A percentile compares a stretch with the other conserved stretches of the same genome.
Conservation (phyloP, 2,888 invertebrate genomes). For the Amphipyra berbera region DNA sequence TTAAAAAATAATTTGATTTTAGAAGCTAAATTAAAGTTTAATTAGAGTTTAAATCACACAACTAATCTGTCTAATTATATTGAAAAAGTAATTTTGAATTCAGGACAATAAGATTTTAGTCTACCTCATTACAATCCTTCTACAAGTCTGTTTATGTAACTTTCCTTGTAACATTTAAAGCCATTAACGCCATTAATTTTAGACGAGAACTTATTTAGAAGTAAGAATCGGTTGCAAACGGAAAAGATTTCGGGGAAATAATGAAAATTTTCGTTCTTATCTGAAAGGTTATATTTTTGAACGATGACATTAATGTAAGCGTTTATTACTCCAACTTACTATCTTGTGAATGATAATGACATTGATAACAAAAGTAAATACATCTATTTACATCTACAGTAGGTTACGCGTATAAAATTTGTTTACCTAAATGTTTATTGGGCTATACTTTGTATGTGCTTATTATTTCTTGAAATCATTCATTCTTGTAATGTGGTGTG, state of each 20-base stretch:
- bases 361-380: constrained; percentile 56
- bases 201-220: constrained; percentile 37
- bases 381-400: constrained; percentile 22
- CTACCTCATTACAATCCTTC: constrained; percentile 18
- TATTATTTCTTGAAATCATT: constrained; percentile 13
- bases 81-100: constrained; percentile 23
- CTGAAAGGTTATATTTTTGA: constrained; percentile 35
- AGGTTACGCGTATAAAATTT: constrained; percentile 29
- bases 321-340: constrained; percentile 45
- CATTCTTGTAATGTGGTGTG: background rate
- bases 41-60: background rate
- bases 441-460: constrained; percentile 4
- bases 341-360: constrained; percentile 59
- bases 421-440: constrained; percentile 31
- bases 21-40: constrained; percentile 8
- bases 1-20: constrained; percentile 15
- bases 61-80: constrained; percentile 5
- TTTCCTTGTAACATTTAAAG: constrained; percentile 21
- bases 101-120: constrained; percentile 7
- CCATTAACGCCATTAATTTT: constrained; percentile 27
- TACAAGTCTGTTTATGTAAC: constrained; percentile 22
- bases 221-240: constrained; percentile 26
- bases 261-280: constrained; percentile 49
- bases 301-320: constrained; percentile 39
- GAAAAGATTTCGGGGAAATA: constrained; percentile 20